Conservation (phyloP, 2,113 vertebrate genomes). For the Pituophis catenifer region DNA sequence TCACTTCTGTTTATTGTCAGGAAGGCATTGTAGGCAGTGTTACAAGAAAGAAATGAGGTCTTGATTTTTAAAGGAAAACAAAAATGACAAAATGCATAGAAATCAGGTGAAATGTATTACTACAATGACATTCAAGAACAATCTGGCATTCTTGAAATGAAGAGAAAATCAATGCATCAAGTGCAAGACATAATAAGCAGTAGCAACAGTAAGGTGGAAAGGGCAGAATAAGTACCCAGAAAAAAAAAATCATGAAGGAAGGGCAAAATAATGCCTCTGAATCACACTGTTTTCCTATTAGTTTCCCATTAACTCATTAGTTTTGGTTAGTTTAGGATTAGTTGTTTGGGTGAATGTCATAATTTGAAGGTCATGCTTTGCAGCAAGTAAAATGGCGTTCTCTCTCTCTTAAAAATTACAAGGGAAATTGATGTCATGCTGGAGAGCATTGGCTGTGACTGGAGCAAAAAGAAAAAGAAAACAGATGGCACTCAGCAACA, state of each 20-base stretch:
- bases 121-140: neutral
- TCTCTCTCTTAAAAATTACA: constrained; percentile 30
- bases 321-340: neutral
- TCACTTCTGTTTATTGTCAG: neutral
- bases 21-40: neutral
- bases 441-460: constrained; percentile 25
- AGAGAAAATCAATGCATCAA: neutral
- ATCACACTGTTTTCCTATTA: neutral
- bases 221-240: neutral
- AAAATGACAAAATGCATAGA: neutral
- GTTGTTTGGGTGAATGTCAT: constrained; percentile 17
- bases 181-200: neutral
- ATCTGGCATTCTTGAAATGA: neutral
- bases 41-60: neutral
- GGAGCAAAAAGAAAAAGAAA: constrained; percentile 26
- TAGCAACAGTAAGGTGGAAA: neutral
- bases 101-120: neutral
- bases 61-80: constrained; percentile 14
- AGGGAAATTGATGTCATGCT: constrained; percentile 24
- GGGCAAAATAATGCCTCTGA: neutral
- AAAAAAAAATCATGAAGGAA: neutral
- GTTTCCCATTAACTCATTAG: neutral
- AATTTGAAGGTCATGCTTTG: constrained; percentile 19
- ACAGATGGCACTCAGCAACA: constrained; percentile 44
- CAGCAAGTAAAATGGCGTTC: neutral